Conservation (phyloP, 2,797 vertebrate genomes). For the Onychomys arenicola region DNA sequence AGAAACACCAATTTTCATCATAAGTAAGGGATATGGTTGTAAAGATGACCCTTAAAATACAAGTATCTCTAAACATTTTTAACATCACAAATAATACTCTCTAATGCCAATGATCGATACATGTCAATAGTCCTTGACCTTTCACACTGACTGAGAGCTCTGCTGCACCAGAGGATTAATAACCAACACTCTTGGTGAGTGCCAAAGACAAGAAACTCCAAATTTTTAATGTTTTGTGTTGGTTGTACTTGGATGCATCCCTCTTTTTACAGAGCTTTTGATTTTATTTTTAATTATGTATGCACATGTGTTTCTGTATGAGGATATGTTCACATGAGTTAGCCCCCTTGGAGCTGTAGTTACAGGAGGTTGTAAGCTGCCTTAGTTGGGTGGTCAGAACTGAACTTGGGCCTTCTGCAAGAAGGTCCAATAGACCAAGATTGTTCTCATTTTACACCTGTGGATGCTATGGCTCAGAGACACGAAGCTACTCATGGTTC, state of each 20-base stretch:
- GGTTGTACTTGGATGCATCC: not conserved
- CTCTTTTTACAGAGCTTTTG: not conserved
- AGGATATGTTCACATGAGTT: not conserved
- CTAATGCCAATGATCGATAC: not conserved
- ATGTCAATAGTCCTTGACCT: not conserved
- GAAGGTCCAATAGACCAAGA: not conserved
- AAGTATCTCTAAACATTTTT: not conserved
- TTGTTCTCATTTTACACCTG: not conserved
- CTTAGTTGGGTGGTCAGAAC: not conserved
- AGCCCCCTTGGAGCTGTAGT: not conserved
- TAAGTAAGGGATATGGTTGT: conserved; percentile 58
- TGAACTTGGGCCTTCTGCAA: not conserved
- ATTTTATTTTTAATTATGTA: not conserved
- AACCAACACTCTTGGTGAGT: not conserved
- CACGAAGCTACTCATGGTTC: not conserved
- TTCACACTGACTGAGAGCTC: not conserved
- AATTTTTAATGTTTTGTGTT: not conserved
- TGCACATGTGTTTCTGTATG: not conserved
- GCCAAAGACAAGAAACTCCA: not conserved
- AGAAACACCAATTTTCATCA: conserved; percentile 62
- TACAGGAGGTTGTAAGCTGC: not conserved
- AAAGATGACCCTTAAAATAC: conserved; percentile 51
- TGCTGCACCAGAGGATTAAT: not conserved
- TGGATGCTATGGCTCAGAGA: conserved; percentile 6
- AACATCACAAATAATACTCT: not conserved